Evolutionary conservation across 2,797 vertebrate species (phyloP).

Genomic region (Acipenser oxyrinchus): DNA sequence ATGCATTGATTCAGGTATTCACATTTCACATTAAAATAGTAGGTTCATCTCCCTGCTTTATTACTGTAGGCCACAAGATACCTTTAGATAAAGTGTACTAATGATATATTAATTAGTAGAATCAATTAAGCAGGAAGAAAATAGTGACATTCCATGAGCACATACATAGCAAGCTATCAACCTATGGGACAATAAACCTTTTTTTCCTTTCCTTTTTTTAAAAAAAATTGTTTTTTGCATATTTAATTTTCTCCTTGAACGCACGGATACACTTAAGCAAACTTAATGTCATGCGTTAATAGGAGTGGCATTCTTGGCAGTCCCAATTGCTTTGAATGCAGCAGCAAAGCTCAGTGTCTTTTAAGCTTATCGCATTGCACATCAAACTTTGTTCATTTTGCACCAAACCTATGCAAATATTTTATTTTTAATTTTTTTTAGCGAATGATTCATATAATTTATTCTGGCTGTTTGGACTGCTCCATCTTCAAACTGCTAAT

Average conservation of each 20-base stretch:
- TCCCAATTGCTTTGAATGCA: slow-evolving; percentile 3
- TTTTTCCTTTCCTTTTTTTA: background rate
- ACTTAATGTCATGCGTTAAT: background rate
- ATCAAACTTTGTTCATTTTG: slow-evolving; percentile 7
- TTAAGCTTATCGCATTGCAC: background rate
- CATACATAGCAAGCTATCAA: background rate
- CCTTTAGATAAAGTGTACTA: too few species aligned
- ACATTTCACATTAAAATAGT: too few species aligned
- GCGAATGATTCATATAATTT: slow-evolving; percentile 4
- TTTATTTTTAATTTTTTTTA: slow-evolving; percentile 1
- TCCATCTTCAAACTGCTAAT: background rate
- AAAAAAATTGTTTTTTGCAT: slow-evolving; percentile 6
- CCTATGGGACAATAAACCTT: slow-evolving; percentile 2
- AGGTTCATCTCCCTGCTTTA: too few species aligned
- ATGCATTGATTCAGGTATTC: too few species aligned
- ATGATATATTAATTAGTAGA: too few species aligned
- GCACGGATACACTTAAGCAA: slow-evolving; percentile 5
- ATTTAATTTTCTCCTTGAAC: slow-evolving; percentile 17
- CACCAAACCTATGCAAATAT: background rate
- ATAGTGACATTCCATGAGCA: too few species aligned
- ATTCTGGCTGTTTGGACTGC: slow-evolving; percentile 9
- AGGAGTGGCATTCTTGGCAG: background rate
- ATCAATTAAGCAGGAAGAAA: too few species aligned
- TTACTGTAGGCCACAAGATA: too few species aligned
- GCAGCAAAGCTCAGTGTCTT: slow-evolving; percentile 2